phyloP scores from a whole-genome alignment of 1,140 invertebrate species.

The Armadillidium nasatum region DNA sequence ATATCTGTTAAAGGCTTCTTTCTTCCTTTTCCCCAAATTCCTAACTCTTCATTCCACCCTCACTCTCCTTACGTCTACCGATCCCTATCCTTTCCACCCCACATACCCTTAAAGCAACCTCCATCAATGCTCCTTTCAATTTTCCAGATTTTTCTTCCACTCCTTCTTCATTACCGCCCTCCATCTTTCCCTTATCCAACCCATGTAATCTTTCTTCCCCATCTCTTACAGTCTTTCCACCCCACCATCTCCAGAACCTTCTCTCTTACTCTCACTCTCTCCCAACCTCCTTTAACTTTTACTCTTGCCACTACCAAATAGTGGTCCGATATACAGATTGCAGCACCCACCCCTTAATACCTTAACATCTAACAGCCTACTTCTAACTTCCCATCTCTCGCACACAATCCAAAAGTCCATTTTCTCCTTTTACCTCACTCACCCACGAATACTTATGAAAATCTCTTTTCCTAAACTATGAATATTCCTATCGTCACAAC shows the following conservation, averaged over 20 bases:
- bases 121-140: neutral
- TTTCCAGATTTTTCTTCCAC: neutral
- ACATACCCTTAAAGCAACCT: neutral
- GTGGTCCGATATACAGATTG: no score
- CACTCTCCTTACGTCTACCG: no score
- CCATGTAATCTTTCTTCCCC: neutral
- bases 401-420: no score
- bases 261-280: neutral
- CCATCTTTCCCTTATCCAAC: neutral
- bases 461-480: no score
- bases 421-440: no score
- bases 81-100: neutral
- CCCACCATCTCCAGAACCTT: neutral
- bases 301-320: no score
- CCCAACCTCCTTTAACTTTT: no score
- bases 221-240: neutral
- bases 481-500: no score
- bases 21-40: no score
- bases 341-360: no score
- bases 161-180: neutral
- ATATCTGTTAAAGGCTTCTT: no score
- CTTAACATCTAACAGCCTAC: neutral
- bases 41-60: neutral
- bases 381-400: neutral
- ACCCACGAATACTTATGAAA: no score